Base-by-base conservation (phyloP, 2,888 invertebrate species). In the Heliconius hortense region DNA sequence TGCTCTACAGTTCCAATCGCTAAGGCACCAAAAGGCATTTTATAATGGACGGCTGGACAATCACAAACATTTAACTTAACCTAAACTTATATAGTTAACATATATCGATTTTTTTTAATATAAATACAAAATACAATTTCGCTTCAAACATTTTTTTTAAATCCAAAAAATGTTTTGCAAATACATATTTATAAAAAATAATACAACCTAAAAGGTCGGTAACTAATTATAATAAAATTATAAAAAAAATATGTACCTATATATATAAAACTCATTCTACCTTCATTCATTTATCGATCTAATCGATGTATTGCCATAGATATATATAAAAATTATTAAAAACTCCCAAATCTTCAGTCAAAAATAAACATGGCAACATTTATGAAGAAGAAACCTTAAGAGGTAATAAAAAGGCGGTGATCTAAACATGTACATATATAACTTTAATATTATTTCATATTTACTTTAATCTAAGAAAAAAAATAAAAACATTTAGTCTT, bases 1-100 rank as follows among this genome's bases (percentile, higher is more conserved):
- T 82, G 78, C 66, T 64, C 39, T 73, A 62, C 48, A 66, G n/a
- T 8, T 73, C 5, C 28, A 64, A 18, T 66, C 56, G 48, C 56
- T 70, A 62, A 70, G 76, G 74, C 31, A 81, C 78, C 73, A 74
- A 59, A 80, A 88, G 85, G 85, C 86, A 87, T 85, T 77, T 85
- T 83, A 85, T 83, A 79, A 88, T 87, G 91, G 92, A 91, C 91
- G 92, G 91, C 89, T 88, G 84, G 73, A 90, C 91, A 80, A 89
- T 91, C 90, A 92, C 90, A 90, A 89, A 90, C 86, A 86, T 83
- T 43, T 84, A 69, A 74, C 70, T 76, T 76, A 82, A 28, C 15
- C 70, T 76, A 48, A 76, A 31, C 76, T 81, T 79, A 80, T 35
- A 67, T 53, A 0, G 70, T 7, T 73, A 76, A 78, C 72, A 77